Evolutionary conservation across 2,888 invertebrate species (phyloP), one percentile per base, ranked within the genome.

Genomic region (Osmoderma eremita): DNA sequence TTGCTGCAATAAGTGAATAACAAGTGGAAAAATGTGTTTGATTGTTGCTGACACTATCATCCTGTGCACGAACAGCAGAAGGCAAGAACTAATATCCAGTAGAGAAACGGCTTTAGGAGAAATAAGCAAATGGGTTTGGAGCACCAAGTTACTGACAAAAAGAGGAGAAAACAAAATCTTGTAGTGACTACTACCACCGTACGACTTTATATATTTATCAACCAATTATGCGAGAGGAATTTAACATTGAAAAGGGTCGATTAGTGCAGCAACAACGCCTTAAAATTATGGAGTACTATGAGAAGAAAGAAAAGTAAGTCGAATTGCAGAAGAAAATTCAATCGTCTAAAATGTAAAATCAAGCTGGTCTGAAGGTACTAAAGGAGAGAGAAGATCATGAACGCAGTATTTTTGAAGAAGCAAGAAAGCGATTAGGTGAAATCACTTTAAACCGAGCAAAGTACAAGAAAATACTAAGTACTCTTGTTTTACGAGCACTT

Each of bases 291-390:
- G 99, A 99, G 81, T 97, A 94, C 83, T 99, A 96, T 83, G 98
- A 98, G 80, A 95, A 97, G 82, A 98, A 98, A 81, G 98, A 98
- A 80, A 99, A 99, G 83, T 98, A 98, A 85, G 98, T 98, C 74
- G 98, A 99, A 84, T 88, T 99, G 70, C 97, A 98, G 81, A 97
- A 98, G 85, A 99, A 98, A 87, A 99, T 99, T 83, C 98, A 98
- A 87, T 97, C 96, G 69, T 98, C 98, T 62, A 99, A 98, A 84
- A 95, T 99, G 92, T 88, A 97, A 81, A 99, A 99, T 84, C 97
- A 97, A 84, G 97, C 98, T 72, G 92, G 99, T 83, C 88, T 99
- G 75, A 93, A 92, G 82, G 96, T 97, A 69, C 87, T 99, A 74
- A 98, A 98, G 86, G 93, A 95, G 24, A 91, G 97, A 79, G 97